These are phyloP conservation scores for Alethe diademata DNA, from an alignment of 2,113 vertebrate species.

Conservation along the genomic window DNA sequence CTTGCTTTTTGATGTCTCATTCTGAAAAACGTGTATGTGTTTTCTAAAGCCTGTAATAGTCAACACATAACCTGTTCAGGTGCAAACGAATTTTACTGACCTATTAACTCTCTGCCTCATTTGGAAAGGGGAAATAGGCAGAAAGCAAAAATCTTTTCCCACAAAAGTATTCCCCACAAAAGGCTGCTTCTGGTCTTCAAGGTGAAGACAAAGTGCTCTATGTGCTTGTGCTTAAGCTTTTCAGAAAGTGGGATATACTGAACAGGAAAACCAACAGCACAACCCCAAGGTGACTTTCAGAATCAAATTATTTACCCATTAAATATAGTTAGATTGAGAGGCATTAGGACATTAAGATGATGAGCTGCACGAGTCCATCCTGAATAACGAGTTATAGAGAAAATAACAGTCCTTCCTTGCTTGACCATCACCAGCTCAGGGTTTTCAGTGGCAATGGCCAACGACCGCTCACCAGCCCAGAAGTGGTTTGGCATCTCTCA, in stretches of 20 bases:
- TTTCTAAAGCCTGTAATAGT: background rate
- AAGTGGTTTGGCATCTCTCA: background rate
- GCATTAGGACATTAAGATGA: background rate
- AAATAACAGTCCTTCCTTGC: background rate
- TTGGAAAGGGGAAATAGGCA: background rate
- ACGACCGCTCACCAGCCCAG: background rate
- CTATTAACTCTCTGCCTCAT: background rate
- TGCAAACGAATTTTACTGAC: background rate
- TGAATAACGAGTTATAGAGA: background rate
- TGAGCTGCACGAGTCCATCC: background rate
- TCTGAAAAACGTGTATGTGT: background rate
- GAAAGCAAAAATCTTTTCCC: background rate
- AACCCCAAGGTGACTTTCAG: background rate
- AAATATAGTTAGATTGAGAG: background rate
- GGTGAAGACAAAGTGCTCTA: background rate
- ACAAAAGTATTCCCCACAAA: background rate
- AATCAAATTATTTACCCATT: conserved; percentile 13
- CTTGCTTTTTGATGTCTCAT: background rate
- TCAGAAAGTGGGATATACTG: background rate
- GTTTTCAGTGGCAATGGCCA: background rate
- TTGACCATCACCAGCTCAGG: background rate
- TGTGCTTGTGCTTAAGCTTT: background rate
- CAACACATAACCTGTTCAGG: background rate
- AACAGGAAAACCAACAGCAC: background rate
- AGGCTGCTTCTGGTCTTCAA: background rate